Evolutionary conservation across 1,140 invertebrate species (phyloP), one percentile per base, ranked within the genome.

Genomic region (Calycopis cecrops): DNA sequence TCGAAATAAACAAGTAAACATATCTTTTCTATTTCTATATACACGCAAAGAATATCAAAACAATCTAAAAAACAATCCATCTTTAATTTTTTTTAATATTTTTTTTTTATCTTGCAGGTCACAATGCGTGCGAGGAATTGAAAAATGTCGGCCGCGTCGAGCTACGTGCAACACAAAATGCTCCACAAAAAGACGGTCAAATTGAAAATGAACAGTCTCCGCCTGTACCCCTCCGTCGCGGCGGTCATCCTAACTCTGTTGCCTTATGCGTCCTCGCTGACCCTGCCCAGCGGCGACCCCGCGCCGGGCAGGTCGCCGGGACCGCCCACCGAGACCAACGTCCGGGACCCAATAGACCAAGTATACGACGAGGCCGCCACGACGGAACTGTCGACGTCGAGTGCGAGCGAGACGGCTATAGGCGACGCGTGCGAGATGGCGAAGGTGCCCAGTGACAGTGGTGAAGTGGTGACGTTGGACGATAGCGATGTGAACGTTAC

Each of bases 401-500:
- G 68, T 74, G 67, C 66, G 48, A 76, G 67, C 72, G 73, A 79
- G 42, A 68, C 59, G 38, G 65, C 56, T 38, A 60, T 70, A 33
- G 56, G 58, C 70, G 80, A 83, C 61, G 76, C 71, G 35, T 86
- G 83, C 74, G 78, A 73, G 47, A 81, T 76, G 52, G 79, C 76
- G 48, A 73, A 72, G 55, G 68, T 80, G 28, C 73, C 82, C 34
- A 83, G 82, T 74, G 82, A 82, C 59, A 83, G 75, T 73, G 71
- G 69, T 10, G 70, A 79, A 12, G 65, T 86, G 16, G 78, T 84
- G 47, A 86, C 80, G 11, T 42, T 86, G 21, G 75, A 70, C 75
- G 76, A 81, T 52, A 84, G 83, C 83, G 83, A 79, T 50, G 64
- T 86, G 12, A 82, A 86, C 60, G 48, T 86, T 53, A 78, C 83